Conservation (phyloP, 1,140 invertebrate genomes). For the Arctopsyche grandis region DNA sequence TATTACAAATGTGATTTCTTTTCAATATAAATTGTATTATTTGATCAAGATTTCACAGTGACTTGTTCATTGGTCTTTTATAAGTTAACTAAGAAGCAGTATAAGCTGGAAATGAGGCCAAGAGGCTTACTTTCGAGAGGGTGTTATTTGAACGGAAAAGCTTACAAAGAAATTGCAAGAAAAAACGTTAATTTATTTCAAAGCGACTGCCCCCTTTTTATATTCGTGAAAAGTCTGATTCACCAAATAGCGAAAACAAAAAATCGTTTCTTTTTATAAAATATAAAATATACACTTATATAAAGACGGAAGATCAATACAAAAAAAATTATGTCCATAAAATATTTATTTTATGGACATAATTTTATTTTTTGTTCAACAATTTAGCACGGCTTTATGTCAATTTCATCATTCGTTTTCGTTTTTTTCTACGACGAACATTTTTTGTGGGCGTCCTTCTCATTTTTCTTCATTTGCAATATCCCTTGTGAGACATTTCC, state of each 20-base stretch:
- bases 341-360: too few species aligned
- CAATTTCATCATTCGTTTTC: not conserved
- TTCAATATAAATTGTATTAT: too few species aligned
- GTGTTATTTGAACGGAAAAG: not conserved
- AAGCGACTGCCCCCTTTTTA: not conserved
- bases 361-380: too few species aligned
- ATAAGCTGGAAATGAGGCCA: slow-evolving; percentile 2
- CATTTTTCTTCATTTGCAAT: slow-evolving; percentile 12
- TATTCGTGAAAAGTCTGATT: too few species aligned
- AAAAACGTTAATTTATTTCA: slow-evolving; percentile 6
- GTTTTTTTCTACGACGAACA: not conserved
- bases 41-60: not conserved
- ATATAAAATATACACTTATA: too few species aligned
- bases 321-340: too few species aligned
- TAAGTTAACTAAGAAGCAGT: not conserved
- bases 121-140: not conserved
- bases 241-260: too few species aligned
- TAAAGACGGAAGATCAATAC: too few species aligned
- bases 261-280: too few species aligned
- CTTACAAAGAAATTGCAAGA: not conserved
- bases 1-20: too few species aligned
- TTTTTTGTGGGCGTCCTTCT: not conserved
- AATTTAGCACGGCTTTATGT: not conserved
- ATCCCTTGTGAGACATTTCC: slow-evolving; percentile 15
- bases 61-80: not conserved